These are phyloP conservation scores for Melanotaenia trifasciata DNA, from an alignment of 2,797 vertebrate species.

Conservation along the genomic window DNA sequence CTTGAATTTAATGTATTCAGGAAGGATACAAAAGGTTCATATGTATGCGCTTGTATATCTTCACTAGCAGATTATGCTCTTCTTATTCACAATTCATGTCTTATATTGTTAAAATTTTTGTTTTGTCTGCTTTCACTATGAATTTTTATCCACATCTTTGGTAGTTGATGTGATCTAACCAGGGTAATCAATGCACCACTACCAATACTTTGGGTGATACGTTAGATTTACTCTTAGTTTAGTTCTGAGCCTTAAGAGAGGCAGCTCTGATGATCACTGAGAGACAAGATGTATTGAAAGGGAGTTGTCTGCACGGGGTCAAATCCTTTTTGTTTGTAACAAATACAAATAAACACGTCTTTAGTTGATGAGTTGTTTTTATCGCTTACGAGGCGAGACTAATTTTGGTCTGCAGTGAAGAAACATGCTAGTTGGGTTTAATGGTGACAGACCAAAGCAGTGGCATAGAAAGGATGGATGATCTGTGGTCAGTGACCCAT, in stretches of 20 bases:
- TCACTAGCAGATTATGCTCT: background rate
- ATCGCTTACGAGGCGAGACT: conserved; percentile 1
- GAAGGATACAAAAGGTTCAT: conserved; percentile 14
- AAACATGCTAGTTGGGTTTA: conserved; percentile 46
- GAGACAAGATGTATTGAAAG: conserved; percentile 6
- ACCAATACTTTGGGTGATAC: conserved; percentile 6
- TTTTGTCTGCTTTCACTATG: background rate
- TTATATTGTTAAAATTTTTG: background rate
- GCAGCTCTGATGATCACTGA: background rate
- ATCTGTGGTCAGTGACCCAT: conserved; percentile 44
- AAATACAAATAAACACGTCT: background rate
- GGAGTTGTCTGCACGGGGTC: background rate
- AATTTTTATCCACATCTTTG: background rate
- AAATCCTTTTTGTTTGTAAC: background rate
- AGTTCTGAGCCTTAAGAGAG: background rate
- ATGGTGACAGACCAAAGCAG: conserved; percentile 41
- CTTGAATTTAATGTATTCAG: conserved; percentile 7
- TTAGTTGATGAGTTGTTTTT: conserved; percentile 7
- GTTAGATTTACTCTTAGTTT: conserved; percentile 9
- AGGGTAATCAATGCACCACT: background rate
- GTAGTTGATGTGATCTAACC: background rate
- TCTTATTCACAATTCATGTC: background rate
- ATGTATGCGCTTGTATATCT: background rate
- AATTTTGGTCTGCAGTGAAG: conserved; percentile 34
- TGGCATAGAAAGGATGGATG: conserved; percentile 41